Conservation (phyloP, 2,113 vertebrate species). For the Platanista minor region DNA sequence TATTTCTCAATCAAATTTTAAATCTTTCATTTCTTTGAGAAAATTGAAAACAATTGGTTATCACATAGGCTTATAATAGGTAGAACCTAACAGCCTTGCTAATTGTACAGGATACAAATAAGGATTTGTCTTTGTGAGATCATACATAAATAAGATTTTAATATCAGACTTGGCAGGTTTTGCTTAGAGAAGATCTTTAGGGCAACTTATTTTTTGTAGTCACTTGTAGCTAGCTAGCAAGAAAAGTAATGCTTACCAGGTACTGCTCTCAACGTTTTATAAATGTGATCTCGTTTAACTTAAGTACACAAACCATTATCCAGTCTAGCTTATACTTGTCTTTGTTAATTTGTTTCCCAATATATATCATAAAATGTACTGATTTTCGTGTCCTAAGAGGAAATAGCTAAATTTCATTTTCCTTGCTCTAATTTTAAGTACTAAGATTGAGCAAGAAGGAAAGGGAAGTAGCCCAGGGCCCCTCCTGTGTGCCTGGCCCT, state of each 20-base stretch:
- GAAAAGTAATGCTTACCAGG: background rate
- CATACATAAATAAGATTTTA: background rate
- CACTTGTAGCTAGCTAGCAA: background rate
- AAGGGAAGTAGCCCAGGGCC: background rate
- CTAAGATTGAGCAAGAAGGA: background rate
- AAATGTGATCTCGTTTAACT: background rate
- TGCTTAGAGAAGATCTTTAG: background rate
- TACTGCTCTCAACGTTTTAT: background rate
- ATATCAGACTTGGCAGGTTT: background rate
- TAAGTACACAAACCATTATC: background rate
- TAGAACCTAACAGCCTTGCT: background rate
- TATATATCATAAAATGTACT: background rate
- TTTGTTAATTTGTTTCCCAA: background rate
- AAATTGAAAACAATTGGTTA: background rate
- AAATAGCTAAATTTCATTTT: background rate
- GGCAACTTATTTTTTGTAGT: background rate
- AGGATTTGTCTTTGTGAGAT: background rate
- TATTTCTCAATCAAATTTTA: background rate
- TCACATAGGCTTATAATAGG: background rate
- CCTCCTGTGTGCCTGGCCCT: fast-evolving
- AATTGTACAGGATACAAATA: background rate
- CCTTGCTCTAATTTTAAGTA: background rate
- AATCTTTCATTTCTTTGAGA: background rate
- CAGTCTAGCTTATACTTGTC: background rate
- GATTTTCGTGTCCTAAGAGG: background rate